Evolutionary conservation across 2,797 vertebrate species (phyloP).

Genomic region (Pseudochirops corinnae): DNA sequence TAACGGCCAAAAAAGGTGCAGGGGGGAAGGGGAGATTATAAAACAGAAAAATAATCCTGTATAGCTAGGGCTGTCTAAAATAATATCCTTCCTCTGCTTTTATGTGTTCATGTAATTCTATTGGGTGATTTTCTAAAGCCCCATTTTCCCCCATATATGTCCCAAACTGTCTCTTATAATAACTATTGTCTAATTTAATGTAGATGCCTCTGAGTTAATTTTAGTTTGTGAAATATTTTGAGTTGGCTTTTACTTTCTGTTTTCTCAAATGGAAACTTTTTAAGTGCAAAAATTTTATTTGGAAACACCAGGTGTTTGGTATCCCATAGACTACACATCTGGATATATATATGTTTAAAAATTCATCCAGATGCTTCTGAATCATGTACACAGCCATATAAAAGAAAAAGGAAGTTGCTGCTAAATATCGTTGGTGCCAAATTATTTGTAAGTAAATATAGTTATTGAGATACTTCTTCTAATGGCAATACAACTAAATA

Average conservation of each 20-base stretch:
- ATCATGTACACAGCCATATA: background rate
- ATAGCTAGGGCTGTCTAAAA: background rate
- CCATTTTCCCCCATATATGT: background rate
- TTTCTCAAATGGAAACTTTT: conserved; percentile 51
- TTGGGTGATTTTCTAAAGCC: background rate
- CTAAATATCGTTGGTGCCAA: background rate
- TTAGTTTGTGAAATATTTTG: conserved; percentile 55
- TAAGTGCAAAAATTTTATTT: conserved; percentile 28
- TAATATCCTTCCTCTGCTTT: background rate
- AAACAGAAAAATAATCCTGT: background rate
- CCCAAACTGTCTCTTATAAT: background rate
- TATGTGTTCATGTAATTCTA: background rate
- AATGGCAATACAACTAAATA: conserved; percentile 21
- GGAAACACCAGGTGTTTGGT: conserved; percentile 32
- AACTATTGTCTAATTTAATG: conserved; percentile 8
- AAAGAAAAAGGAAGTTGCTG: background rate
- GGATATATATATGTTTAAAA: conserved; percentile 1
- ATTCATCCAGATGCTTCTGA: conserved; percentile 51
- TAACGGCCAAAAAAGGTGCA: background rate
- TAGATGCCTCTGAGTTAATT: conserved; percentile 35
- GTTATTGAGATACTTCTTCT: background rate
- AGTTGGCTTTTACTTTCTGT: conserved; percentile 4
- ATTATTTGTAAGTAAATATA: background rate
- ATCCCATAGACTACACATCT: conserved; percentile 61
- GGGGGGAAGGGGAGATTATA: background rate